A percentile compares a stretch with the other conserved stretches of the same genome.
These are phyloP conservation scores for Pheosia gnoma DNA, from an alignment of 2,888 invertebrate genomes.

Conservation along the genomic window DNA sequence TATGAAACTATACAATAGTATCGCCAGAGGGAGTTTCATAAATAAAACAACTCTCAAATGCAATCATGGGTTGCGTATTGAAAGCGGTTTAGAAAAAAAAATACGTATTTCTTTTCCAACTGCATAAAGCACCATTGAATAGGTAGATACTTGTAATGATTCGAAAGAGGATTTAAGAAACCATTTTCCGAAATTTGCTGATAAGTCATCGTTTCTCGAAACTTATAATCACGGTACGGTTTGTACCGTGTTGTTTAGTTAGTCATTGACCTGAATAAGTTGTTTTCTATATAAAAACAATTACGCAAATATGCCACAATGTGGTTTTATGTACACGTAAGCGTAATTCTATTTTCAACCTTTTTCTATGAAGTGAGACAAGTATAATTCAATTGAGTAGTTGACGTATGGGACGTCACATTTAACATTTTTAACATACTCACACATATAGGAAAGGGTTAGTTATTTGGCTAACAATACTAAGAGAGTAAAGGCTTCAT, in stretches of 20 bases:
- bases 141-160: no score
- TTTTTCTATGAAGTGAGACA: constrained; percentile 2
- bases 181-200: neutral
- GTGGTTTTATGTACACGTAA: constrained; percentile 28
- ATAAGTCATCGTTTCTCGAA: constrained; percentile 33
- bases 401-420: neutral
- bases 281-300: constrained; percentile 37
- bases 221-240: constrained; percentile 25
- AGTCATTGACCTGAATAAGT: constrained; percentile 43
- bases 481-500: no score
- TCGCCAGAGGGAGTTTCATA: no score
- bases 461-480: neutral
- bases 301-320: constrained; percentile 34
- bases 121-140: no score
- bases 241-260: constrained; percentile 20
- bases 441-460: neutral
- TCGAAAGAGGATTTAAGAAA: neutral
- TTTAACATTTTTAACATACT: neutral
- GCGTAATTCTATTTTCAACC: constrained; percentile 29
- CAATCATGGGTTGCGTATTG: no score
- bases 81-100: no score
- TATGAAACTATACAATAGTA: no score
- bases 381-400: neutral
- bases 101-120: no score
- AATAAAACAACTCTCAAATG: no score